phyloP scores from a whole-genome alignment of 2,797 vertebrate genomes.

The Octomys mimax region DNA sequence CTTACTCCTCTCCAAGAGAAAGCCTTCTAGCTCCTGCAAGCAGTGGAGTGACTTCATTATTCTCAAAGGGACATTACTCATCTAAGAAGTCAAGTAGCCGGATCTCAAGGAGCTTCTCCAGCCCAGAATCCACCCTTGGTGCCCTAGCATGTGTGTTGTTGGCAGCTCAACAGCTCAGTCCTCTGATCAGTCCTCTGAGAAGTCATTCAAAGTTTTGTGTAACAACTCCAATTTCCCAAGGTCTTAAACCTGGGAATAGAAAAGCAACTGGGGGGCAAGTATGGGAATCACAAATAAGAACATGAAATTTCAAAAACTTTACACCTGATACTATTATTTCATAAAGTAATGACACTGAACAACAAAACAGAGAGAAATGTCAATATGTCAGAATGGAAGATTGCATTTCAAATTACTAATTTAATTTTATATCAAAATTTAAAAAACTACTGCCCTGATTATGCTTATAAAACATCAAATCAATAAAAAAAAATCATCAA shows the following conservation, averaged over 20 bases:
- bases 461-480: not conserved
- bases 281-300: not conserved
- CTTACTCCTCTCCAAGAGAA: not conserved
- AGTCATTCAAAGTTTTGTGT: not conserved
- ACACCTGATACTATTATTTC: not conserved
- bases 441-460: not conserved
- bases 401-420: slow-evolving; percentile 29
- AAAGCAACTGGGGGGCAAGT: not conserved
- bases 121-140: not conserved
- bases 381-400: not conserved
- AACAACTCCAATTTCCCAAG: slow-evolving; percentile 3
- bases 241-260: not conserved
- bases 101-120: not conserved
- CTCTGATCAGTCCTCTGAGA: not conserved
- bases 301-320: not conserved
- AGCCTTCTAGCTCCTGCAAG: not conserved
- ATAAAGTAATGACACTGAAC: slow-evolving; percentile 15
- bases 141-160: not conserved
- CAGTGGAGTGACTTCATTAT: not conserved
- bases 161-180: not conserved
- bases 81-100: not conserved
- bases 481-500: not conserved
- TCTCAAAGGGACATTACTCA: not conserved
- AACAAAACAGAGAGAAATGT: not conserved
- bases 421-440: not conserved